Evolutionary conservation across 2,797 vertebrate species (phyloP).

Genomic region (Borostomias antarcticus): DNA sequence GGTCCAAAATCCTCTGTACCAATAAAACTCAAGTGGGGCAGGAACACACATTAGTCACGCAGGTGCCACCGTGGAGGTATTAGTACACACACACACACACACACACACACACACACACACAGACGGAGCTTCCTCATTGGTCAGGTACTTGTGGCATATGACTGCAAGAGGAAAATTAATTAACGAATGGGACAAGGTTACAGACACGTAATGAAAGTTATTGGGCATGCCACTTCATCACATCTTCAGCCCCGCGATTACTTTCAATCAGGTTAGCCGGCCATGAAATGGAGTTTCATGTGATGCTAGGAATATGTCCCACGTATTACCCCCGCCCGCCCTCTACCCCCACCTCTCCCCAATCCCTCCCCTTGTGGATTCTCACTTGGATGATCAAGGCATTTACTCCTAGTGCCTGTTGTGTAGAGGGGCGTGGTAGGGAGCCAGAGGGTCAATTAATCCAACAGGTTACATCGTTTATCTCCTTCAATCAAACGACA

Average conservation of each 20-base stretch:
- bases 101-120: not conserved
- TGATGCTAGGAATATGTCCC: conserved; percentile 65
- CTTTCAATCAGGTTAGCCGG: conserved; percentile 73
- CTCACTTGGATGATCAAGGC: conserved; percentile 72
- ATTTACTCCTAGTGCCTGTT: conserved; percentile 72
- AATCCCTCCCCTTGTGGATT: conserved; percentile 57
- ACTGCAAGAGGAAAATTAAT: conserved; percentile 73
- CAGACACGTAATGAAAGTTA: conserved; percentile 78
- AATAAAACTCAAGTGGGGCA: conserved; percentile 46
- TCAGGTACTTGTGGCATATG: conserved; percentile 44
- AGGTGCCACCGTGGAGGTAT: conserved; percentile 35
- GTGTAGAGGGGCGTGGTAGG: conserved; percentile 50
- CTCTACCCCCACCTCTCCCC: conserved; percentile 48
- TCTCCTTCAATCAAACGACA: conserved; percentile 41
- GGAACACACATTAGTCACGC: too few relatives aligned
- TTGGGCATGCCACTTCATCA: conserved; percentile 78
- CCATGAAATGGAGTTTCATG: conserved; percentile 77
- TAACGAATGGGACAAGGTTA: conserved; percentile 74
- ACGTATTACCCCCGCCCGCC: conserved; percentile 47
- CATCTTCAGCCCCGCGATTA: conserved; percentile 69
- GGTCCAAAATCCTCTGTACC: conserved; percentile 34
- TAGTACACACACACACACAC: too few relatives aligned
- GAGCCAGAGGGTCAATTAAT: conserved; percentile 47
- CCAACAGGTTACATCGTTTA: conserved; percentile 57
- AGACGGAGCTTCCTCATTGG: conserved; percentile 39